These are phyloP conservation scores for Liparis tanakae DNA, from an alignment of 2,797 vertebrate genomes.

Conservation along the genomic window DNA sequence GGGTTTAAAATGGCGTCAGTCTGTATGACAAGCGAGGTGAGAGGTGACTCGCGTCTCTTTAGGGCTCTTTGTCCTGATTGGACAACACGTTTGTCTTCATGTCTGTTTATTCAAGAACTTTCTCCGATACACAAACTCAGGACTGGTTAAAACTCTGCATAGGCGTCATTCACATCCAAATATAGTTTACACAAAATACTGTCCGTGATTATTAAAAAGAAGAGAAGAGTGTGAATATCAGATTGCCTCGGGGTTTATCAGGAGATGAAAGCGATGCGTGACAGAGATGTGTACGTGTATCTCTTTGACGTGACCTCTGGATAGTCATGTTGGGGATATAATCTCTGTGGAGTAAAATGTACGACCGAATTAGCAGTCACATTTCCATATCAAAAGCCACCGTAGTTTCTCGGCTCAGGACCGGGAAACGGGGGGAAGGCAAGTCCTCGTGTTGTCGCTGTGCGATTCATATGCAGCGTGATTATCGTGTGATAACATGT, in stretches of 20 bases:
- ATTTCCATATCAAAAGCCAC: slow-evolving; percentile 69
- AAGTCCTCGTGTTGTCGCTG: neutral
- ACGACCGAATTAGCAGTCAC: slow-evolving; percentile 59
- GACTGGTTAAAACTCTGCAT: slow-evolving; percentile 20
- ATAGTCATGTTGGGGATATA: slow-evolving; percentile 43
- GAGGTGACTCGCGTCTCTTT: neutral
- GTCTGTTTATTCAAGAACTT: neutral
- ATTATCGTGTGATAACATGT: slow-evolving; percentile 15
- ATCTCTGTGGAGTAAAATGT: slow-evolving; percentile 54
- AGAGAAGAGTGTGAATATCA: slow-evolving; percentile 19
- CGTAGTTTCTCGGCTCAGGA: slow-evolving; percentile 21
- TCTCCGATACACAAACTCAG: slow-evolving; percentile 6
- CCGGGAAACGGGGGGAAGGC: neutral
- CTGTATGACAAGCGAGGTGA: neutral
- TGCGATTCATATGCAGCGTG: slow-evolving; percentile 21
- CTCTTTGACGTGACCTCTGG: slow-evolving; percentile 58
- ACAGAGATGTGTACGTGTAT: slow-evolving; percentile 67
- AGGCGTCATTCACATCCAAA: slow-evolving; percentile 45
- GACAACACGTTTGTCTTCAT: neutral
- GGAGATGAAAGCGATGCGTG: slow-evolving; percentile 61
- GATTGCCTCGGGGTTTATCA: slow-evolving; percentile 55
- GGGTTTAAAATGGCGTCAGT: neutral
- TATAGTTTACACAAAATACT: slow-evolving; percentile 44
- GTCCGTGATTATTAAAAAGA: neutral
- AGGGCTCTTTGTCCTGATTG: neutral